Percentiles rank a stretch among this genome's conserved stretches.
phyloP scores from a whole-genome alignment of 30 jellyfish, hydroid and myxozoan species.

The Cassiopea xamachana region DNA sequence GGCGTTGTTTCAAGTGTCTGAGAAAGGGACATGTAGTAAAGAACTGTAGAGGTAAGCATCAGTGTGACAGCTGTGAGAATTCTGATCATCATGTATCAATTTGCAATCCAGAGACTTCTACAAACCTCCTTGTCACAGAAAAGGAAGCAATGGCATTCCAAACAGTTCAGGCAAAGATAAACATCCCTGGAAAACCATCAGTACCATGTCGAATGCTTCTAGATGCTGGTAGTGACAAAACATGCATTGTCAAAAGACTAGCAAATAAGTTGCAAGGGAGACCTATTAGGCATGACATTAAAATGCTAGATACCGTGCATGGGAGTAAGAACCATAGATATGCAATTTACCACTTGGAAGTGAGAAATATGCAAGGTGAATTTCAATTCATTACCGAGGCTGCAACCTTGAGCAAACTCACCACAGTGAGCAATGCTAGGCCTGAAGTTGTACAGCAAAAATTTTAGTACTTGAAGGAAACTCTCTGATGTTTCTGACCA shows the following conservation, averaged over 20 bases:
- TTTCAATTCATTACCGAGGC: constrained; percentile 22
- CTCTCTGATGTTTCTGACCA: constrained; percentile 28
- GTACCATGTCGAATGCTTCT: constrained; percentile 54
- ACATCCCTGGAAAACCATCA: constrained; percentile 38
- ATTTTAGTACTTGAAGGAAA: constrained; percentile 22
- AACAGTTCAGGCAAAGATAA: constrained; percentile 43
- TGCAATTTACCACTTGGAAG: constrained; percentile 23
- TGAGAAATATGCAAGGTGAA: constrained; percentile 30
- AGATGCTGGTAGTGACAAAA: constrained; percentile 56
- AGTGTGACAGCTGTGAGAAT: constrained; percentile 40
- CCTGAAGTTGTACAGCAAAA: constrained; percentile 28
- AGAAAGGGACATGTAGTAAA: constrained; percentile 39
- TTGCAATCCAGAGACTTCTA: constrained; percentile 15
- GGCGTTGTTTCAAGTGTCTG: constrained; percentile 40
- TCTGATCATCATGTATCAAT: constrained; percentile 43
- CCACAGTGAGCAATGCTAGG: constrained; percentile 14
- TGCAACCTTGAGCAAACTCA: constrained; percentile 24
- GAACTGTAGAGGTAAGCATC: constrained; percentile 15
- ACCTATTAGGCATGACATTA: constrained; percentile 28
- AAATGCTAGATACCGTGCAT: constrained; percentile 1
- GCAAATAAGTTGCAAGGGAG: constrained; percentile 37
- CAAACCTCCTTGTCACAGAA: constrained; percentile 16
- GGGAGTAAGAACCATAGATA: constrained; percentile 22
- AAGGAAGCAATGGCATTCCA: constrained; percentile 66
- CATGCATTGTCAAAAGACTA: constrained; percentile 28